phyloP scores from a whole-genome alignment of 2,888 invertebrate species.

The Calameuta idolon region DNA sequence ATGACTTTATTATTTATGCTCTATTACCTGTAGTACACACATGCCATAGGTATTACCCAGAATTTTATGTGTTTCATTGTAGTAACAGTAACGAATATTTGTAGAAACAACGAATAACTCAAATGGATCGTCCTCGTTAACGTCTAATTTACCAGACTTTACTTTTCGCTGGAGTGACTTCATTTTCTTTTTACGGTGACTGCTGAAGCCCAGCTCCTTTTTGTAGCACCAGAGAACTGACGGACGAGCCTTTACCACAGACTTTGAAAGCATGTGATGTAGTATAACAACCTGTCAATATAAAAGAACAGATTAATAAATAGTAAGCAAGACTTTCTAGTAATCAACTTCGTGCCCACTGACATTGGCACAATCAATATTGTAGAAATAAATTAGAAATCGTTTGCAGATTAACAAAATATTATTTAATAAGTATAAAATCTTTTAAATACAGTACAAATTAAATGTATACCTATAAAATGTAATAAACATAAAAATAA shows the following conservation, averaged over 20 bases:
- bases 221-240: constrained; percentile 99
- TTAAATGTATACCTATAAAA: neutral
- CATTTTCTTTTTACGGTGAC: constrained; percentile 94
- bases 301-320: constrained; percentile 15
- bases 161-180: constrained; percentile 86
- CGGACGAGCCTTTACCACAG: constrained; percentile 91
- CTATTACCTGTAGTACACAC: constrained; percentile 87
- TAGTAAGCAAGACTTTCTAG: neutral
- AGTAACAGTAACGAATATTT: constrained; percentile 96
- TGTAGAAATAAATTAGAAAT: neutral
- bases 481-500: neutral
- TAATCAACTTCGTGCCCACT: neutral
- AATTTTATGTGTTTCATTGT: constrained; percentile 97
- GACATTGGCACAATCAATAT: neutral
- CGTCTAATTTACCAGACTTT: constrained; percentile 86
- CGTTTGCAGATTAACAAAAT: neutral
- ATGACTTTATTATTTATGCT: constrained; percentile 10
- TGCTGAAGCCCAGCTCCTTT: constrained; percentile 74
- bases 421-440: neutral
- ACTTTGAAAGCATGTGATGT: constrained; percentile 97
- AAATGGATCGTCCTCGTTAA: constrained; percentile 96
- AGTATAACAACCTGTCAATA: constrained; percentile 87
- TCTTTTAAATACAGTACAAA: neutral
- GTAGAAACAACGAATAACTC: constrained; percentile 96
- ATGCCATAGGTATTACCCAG: constrained; percentile 97